Percentiles rank a stretch among this genome's conserved stretches.
These are phyloP conservation scores for Todus mexicanus DNA, from an alignment of 2,797 vertebrate genomes.

Conservation along the genomic window DNA sequence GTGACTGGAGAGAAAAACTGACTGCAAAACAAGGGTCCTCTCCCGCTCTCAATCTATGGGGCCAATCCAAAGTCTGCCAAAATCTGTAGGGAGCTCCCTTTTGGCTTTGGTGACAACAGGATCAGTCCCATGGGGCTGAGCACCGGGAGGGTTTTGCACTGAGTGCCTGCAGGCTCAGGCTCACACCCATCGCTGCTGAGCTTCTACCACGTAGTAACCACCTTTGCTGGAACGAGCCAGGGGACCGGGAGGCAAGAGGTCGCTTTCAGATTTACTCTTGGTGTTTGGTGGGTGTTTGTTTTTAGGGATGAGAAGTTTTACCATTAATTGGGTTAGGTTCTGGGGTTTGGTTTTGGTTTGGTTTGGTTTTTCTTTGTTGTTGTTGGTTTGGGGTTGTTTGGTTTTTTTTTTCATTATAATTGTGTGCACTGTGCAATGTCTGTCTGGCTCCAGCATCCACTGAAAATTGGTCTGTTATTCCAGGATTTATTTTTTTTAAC, in stretches of 20 bases:
- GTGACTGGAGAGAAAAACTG: neutral
- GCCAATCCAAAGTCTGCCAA: constrained; percentile 12
- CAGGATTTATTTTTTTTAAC: constrained; percentile 10
- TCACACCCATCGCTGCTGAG: constrained; percentile 19
- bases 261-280: constrained; percentile 1
- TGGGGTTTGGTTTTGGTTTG: neutral
- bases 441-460: constrained; percentile 7
- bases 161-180: constrained; percentile 46
- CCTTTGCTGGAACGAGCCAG: neutral
- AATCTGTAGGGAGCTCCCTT: neutral
- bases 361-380: neutral
- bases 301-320: constrained; percentile 8
- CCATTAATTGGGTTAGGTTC: neutral
- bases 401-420: neutral
- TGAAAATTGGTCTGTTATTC: neutral
- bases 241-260: neutral
- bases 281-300: constrained; percentile 28
- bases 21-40: neutral
- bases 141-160: neutral
- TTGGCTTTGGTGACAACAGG: neutral
- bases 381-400: neutral
- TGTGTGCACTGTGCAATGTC: constrained; percentile 4
- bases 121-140: neutral
- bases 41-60: neutral
- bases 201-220: neutral